These are phyloP conservation scores for Laupala kohalensis DNA, from an alignment of 1,140 invertebrate genomes.

Conservation along the genomic window DNA sequence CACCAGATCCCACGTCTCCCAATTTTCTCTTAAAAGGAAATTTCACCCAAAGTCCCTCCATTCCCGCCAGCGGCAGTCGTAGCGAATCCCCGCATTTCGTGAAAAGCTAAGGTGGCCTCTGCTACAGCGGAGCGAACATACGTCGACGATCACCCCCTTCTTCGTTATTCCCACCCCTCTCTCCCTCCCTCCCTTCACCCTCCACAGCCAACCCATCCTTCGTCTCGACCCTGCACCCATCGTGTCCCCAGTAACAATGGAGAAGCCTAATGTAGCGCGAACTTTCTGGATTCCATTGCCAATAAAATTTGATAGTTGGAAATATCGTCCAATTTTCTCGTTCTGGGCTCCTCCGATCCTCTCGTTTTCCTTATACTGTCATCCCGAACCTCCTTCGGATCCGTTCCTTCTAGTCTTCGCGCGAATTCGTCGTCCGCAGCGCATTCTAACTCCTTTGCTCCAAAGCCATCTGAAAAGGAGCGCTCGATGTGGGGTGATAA, in stretches of 20 bases:
- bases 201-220: neutral
- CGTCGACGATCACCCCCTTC: neutral
- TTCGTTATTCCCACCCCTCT: neutral
- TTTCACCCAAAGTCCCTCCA: too few relatives aligned
- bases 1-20: neutral
- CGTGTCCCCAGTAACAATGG: neutral
- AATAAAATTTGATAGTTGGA: neutral
- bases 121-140: neutral
- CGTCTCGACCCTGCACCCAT: neutral
- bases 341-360: neutral
- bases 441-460: too few relatives aligned
- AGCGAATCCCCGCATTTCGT: too few relatives aligned
- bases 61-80: too few relatives aligned
- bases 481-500: too few relatives aligned
- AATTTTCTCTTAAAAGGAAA: too few relatives aligned
- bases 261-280: neutral
- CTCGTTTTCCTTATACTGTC: neutral
- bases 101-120: too few relatives aligned
- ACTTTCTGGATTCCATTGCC: neutral
- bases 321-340: neutral
- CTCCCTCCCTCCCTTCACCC: neutral
- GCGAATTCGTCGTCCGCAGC: too few relatives aligned
- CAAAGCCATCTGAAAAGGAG: too few relatives aligned
- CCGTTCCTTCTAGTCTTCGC: too few relatives aligned
- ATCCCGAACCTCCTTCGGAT: neutral